Conservation (phyloP, 2,113 vertebrate species). For the Scartelaos histophorus region DNA sequence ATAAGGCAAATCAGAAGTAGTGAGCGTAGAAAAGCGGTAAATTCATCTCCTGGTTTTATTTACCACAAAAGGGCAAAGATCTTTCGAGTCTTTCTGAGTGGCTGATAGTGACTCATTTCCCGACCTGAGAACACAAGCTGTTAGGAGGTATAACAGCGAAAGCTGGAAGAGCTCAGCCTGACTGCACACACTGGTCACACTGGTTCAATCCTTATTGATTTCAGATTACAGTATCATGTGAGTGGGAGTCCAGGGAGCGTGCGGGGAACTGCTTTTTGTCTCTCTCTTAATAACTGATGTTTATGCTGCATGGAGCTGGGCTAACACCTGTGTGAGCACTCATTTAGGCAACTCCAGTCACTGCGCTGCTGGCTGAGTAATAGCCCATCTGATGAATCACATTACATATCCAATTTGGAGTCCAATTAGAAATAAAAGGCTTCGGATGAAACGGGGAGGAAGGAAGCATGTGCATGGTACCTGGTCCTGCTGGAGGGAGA, state of each 20-base stretch:
- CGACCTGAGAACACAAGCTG: slow-evolving; percentile 24
- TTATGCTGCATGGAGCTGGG: slow-evolving; percentile 17
- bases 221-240: slow-evolving; percentile 52
- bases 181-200: slow-evolving; percentile 33
- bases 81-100: slow-evolving; percentile 20
- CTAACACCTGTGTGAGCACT: slow-evolving; percentile 33
- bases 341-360: slow-evolving; percentile 29
- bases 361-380: slow-evolving; percentile 27
- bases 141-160: slow-evolving; percentile 25
- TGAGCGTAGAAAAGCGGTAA: slow-evolving; percentile 5
- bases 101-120: slow-evolving; percentile 37
- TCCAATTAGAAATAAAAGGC: slow-evolving; percentile 24
- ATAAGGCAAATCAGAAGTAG: slow-evolving; percentile 1
- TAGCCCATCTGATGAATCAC: slow-evolving; percentile 48
- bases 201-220: slow-evolving; percentile 45
- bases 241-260: slow-evolving; percentile 45
- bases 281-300: slow-evolving; percentile 28
- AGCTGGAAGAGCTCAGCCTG: slow-evolving; percentile 22
- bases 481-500: slow-evolving; percentile 57
- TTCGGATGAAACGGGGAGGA: slow-evolving; percentile 24
- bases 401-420: slow-evolving; percentile 23
- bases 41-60: slow-evolving; percentile 2
- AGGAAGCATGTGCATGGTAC: slow-evolving; percentile 30
- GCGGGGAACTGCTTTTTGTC: slow-evolving; percentile 44
- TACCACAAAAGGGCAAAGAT: slow-evolving; percentile 35